A percentile compares a stretch with the other conserved stretches of the same genome.
These are phyloP conservation scores for Onychomys arenicola DNA, from an alignment of 2,797 vertebrate species.

Conservation along the genomic window DNA sequence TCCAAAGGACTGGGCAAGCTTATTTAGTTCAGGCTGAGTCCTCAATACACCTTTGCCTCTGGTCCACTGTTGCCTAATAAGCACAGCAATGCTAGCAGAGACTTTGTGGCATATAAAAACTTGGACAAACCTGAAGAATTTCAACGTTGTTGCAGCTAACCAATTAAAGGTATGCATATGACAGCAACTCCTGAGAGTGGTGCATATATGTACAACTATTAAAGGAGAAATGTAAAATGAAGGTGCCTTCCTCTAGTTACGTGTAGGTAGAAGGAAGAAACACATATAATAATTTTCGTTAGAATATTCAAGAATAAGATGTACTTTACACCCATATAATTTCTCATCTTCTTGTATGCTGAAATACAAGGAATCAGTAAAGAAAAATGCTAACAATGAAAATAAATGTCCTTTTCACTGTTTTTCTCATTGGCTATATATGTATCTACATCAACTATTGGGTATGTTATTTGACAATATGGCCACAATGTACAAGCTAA, in stretches of 20 bases:
- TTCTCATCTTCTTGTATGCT: not conserved
- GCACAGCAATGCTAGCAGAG: not conserved
- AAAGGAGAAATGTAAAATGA: not conserved
- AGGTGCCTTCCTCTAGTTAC: not conserved
- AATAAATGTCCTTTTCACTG: not conserved
- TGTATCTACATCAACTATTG: not conserved
- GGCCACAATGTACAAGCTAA: constrained; percentile 37
- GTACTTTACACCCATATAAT: not conserved
- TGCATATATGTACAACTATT: not conserved
- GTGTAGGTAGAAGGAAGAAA: not conserved
- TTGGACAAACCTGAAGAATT: not conserved
- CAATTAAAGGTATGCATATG: not conserved
- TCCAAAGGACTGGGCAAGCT: not conserved
- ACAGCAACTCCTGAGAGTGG: not conserved
- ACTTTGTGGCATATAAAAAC: not conserved
- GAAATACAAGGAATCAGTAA: not conserved
- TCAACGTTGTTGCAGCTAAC: not conserved
- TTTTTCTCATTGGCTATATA: constrained; percentile 35
- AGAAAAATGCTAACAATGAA: constrained; percentile 12
- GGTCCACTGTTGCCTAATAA: not conserved
- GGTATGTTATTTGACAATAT: constrained; percentile 38
- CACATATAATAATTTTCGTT: not conserved
- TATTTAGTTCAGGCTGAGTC: not conserved
- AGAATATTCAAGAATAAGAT: not conserved
- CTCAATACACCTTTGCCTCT: not conserved